Percentiles rank a stretch among this genome's conserved stretches.
Evolutionary conservation across 2,797 vertebrate species (phyloP).

Genomic region (Morus bassanus): DNA sequence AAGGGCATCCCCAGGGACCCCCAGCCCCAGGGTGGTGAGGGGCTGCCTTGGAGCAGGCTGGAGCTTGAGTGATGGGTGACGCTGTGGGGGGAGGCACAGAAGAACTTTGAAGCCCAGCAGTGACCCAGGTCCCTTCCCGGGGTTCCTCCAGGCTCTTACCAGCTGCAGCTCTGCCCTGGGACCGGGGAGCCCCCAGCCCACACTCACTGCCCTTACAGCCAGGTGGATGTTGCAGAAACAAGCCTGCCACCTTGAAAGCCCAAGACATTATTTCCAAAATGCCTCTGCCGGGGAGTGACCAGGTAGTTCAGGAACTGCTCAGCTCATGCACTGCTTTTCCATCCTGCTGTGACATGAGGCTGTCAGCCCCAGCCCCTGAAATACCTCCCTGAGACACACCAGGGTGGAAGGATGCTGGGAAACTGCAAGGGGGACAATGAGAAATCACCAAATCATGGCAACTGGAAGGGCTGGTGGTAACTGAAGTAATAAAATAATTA

Average conservation of each 20-base stretch:
- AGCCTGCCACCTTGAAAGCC: neutral
- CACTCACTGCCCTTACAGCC: accelerated
- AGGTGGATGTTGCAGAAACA: neutral
- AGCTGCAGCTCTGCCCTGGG: neutral
- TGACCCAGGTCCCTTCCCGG: neutral
- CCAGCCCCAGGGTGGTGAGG: neutral
- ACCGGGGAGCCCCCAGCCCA: neutral
- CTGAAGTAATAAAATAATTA: neutral
- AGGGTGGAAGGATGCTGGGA: neutral
- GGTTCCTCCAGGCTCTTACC: neutral
- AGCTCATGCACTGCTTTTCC: accelerated
- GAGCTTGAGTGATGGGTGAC: neutral
- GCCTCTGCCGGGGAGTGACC: neutral
- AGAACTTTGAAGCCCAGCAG: neutral
- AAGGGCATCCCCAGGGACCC: neutral
- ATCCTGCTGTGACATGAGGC: accelerated
- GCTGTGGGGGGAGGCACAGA: accelerated
- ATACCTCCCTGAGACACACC: neutral
- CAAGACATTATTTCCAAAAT: neutral
- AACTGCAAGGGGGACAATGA: neutral
- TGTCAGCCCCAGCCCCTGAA: neutral
- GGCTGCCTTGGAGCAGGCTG: neutral
- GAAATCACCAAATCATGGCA: neutral
- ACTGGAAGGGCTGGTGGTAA: neutral
- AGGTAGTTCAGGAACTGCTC: neutral